A percentile compares a stretch with the other conserved stretches of the same genome.
Conservation (phyloP, 2,113 vertebrate species). For the Micromys minutus region DNA sequence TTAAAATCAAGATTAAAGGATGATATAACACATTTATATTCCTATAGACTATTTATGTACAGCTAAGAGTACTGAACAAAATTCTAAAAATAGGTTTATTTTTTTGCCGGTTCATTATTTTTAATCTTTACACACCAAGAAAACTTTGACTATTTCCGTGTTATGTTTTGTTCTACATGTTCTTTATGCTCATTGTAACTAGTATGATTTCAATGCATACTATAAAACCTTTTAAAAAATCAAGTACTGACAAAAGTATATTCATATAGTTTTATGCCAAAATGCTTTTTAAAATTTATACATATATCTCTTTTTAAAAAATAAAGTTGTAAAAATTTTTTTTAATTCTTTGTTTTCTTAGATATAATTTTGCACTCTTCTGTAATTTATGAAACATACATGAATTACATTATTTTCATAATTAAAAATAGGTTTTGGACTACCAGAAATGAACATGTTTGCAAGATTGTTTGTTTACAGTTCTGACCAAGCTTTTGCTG, state of each 20-base stretch:
- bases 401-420: slow-evolving; percentile 21
- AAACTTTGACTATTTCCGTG: too few relatives aligned
- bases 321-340: too few relatives aligned
- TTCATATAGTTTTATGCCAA: too few relatives aligned
- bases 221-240: too few relatives aligned
- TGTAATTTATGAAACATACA: slow-evolving; percentile 2
- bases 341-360: slow-evolving; percentile 27
- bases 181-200: too few relatives aligned
- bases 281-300: too few relatives aligned
- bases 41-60: background rate
- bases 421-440: slow-evolving; percentile 20
- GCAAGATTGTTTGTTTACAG: slow-evolving; percentile 36
- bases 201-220: too few relatives aligned
- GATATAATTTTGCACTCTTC: background rate
- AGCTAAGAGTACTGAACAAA: background rate
- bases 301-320: too few relatives aligned
- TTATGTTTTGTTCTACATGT: too few relatives aligned
- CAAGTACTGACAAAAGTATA: too few relatives aligned
- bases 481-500: background rate
- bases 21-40: background rate
- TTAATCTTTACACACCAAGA: too few relatives aligned
- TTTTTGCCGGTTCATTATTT: background rate
- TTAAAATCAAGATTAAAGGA: slow-evolving; percentile 40
- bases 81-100: background rate
- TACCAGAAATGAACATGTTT: slow-evolving; percentile 45